Evolutionary conservation across 2,888 invertebrate species (phyloP), one percentile per base, ranked within the genome.

Genomic region (Nasonia oneida): DNA sequence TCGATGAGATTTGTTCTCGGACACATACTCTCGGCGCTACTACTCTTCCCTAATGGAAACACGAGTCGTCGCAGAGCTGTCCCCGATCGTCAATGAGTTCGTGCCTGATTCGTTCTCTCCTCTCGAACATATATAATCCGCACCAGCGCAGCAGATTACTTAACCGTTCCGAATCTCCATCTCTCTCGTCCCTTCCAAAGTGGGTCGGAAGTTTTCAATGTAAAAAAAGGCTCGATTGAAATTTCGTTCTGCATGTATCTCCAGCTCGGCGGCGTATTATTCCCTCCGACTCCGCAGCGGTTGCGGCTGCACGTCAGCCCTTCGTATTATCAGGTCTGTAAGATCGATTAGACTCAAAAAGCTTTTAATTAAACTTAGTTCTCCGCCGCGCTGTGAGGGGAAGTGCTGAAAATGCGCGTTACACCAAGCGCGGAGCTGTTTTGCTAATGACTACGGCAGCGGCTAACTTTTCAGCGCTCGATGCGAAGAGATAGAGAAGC

Each of bases 321-420:
- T 81, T 81, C 18, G 29, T 29, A 42, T 74, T 81, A 74, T 81
- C 73, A 29, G 61, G 3, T 18, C 29, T 42, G n/a, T n/a, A 81
- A 33, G 74, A 74, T 64, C 74, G 47, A 81, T 74, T 81, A 81
- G 15, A 64, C n/a, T 50, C 50, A 15, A 71, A 73, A 23, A 42
- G 57, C n/a, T 39, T 64, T 81, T 81, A 81, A 81, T 81, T 81
- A 64, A 81, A 64, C 53, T 73, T 74, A 61, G 12, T 61, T 75
- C 12, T 53, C 8, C 10, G 10, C 47, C 18, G 29, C 33, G 14
- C 3, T 14, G 15, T 14, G 29, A 1, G 3, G 47, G 64, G n/a
- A 81, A 81, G 57, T 42, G 39, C 23, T 18, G 53, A 71, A 71
- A 71, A 78, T 47, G 47, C 12, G 29, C 29, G 42, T 79, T 79